These are phyloP conservation scores for Etheostoma perlongum DNA, from an alignment of 2,797 vertebrate species.

Conservation along the genomic window DNA sequence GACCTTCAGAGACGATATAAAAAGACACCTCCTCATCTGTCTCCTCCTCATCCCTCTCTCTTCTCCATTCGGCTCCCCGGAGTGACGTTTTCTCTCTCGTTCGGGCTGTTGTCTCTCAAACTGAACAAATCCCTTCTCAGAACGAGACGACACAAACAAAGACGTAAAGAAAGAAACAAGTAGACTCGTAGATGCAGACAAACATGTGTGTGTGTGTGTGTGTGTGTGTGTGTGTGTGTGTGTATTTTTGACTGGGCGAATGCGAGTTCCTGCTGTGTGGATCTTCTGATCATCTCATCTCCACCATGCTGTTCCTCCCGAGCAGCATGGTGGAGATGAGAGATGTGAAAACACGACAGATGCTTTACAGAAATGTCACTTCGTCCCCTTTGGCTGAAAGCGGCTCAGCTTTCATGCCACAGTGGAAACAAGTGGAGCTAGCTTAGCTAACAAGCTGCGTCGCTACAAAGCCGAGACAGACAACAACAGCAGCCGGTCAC, in stretches of 20 bases:
- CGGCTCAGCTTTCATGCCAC: slow-evolving; percentile 48
- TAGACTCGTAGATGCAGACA: slow-evolving; percentile 33
- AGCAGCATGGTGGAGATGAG: slow-evolving; percentile 39
- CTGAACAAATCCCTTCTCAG: slow-evolving; percentile 71
- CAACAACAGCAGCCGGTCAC: slow-evolving; percentile 15
- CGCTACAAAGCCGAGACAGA: slow-evolving; percentile 27
- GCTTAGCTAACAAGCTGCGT: slow-evolving; percentile 54
- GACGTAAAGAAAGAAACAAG: slow-evolving; percentile 7
- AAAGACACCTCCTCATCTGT: slow-evolving; percentile 43
- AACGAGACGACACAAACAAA: slow-evolving; percentile 49
- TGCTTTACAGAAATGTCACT: slow-evolving; percentile 69
- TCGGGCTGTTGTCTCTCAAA: slow-evolving; percentile 72
- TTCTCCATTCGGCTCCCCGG: slow-evolving; percentile 59
- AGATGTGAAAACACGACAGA: slow-evolving; percentile 44
- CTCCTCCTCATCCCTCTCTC: slow-evolving; percentile 47
- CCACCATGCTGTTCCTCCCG: neutral
- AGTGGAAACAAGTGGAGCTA: slow-evolving; percentile 32
- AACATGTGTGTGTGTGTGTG: slow-evolving; percentile 34
- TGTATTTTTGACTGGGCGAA: slow-evolving; percentile 52
- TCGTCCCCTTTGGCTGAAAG: slow-evolving; percentile 66
- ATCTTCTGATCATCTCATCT: no score
- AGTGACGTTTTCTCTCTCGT: slow-evolving; percentile 73
- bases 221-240: slow-evolving; percentile 26
- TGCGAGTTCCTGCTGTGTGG: slow-evolving; percentile 12
- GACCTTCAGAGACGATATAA: slow-evolving; percentile 67